Evolutionary conservation across 2,888 invertebrate species (phyloP), one percentile per base, ranked within the genome.

Genomic region (Thera britannica): DNA sequence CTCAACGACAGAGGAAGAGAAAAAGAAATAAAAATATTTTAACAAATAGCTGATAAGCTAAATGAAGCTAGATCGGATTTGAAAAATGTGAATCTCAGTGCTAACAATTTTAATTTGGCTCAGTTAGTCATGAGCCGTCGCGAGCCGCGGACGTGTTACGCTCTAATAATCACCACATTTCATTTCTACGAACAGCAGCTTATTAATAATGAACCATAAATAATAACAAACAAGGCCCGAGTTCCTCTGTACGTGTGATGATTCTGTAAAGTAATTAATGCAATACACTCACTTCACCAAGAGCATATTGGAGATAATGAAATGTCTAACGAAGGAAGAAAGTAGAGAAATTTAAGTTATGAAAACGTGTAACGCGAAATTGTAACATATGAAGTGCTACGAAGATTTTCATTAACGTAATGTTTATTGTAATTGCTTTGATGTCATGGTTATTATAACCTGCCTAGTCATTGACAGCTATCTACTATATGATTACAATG

Each of bases 131-230:
- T 75, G 76, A 83, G 83, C 79, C 86, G 84, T 84, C 88, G 84
- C 83, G 79, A 81, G 81, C 80, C 76, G 79, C 85, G 84, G 87
- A 86, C 88, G 88, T 80, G 85, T 75, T 78, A 90, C 82, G 92
- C 90, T 92, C 92, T 92, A 82, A 90, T 92, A 78, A 83, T 54
- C 83, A 78, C 77, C 86, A 89, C 90, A 89, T 92, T 92, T 92
- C 89, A 90, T 92, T 93, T 92, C 89, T 92, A 88, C 87, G 75
- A 79, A 71, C 62, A 64, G 76, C 75, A 69, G 74, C 69, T 79
- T 75, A 79, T 77, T 81, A 76, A 85, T 83, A 81, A 84, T 79
- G 80, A 83, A 84, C 84, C 83, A 79, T 87, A 84, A 84, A 82
- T 82, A 77, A 79, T 75, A 79, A 81, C 77, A 79, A 82, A 86